phyloP scores from a whole-genome alignment of 1,140 invertebrate genomes.

The Oppia nitens region DNA sequence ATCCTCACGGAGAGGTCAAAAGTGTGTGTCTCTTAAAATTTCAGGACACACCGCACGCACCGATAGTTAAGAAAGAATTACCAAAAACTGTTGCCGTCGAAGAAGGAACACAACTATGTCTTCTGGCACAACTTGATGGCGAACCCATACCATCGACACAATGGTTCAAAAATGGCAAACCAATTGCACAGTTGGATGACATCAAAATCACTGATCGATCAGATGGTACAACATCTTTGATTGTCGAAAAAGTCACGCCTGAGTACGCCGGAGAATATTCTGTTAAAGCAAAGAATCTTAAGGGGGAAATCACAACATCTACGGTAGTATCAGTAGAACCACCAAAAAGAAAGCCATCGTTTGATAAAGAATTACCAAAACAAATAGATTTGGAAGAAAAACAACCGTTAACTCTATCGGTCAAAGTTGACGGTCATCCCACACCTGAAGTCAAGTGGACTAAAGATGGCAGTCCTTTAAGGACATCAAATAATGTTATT shows the following conservation, averaged over 20 bases:
- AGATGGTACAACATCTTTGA: slow-evolving; percentile 54
- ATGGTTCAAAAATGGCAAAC: slow-evolving; percentile 57
- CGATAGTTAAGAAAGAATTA: slow-evolving; percentile 13
- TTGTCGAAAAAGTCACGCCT: slow-evolving; percentile 38
- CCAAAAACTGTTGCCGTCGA: slow-evolving; percentile 1
- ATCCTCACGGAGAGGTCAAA: slow-evolving; percentile 15
- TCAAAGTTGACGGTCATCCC: slow-evolving; percentile 24
- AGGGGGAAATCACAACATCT: slow-evolving; percentile 34
- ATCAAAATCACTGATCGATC: slow-evolving; percentile 51
- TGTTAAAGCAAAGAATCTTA: slow-evolving; percentile 40
- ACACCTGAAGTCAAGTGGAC: slow-evolving; percentile 31
- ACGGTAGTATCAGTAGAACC: slow-evolving; percentile 4
- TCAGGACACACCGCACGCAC: slow-evolving; percentile 2
- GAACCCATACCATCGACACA: slow-evolving; percentile 27
- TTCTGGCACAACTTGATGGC: slow-evolving; percentile 38
- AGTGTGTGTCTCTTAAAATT: slow-evolving; percentile 8
- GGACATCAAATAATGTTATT: slow-evolving; percentile 23
- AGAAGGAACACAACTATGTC: slow-evolving; percentile 44
- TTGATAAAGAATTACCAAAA: slow-evolving; percentile 10
- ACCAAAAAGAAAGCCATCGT: slow-evolving; percentile 1
- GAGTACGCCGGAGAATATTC: slow-evolving; percentile 29
- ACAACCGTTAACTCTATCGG: slow-evolving; percentile 26
- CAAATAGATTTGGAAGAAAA: slow-evolving; percentile 23
- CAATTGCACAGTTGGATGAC: slow-evolving; percentile 39
- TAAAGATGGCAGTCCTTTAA: slow-evolving; percentile 27